Conservation (phyloP, 1,140 invertebrate species). For the Drosophila prosaltans region DNA sequence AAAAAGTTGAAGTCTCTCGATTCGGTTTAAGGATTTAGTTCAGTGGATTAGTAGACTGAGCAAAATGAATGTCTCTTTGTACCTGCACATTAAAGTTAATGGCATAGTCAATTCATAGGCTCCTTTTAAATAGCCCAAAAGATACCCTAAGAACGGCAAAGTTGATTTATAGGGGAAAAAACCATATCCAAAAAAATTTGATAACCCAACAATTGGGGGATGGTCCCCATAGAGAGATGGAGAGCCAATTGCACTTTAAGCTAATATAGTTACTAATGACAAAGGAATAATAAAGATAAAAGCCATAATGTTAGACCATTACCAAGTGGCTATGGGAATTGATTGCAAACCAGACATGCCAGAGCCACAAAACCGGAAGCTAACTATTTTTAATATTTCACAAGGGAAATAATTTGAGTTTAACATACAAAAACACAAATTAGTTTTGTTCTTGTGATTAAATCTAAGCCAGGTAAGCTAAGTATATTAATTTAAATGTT, state of each 20-base stretch:
- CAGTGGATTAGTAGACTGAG: too few relatives aligned
- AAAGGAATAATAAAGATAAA: background rate
- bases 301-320: background rate
- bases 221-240: background rate
- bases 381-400: constrained; percentile 8
- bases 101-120: too few relatives aligned
- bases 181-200: background rate
- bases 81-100: too few relatives aligned
- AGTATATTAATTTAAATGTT: too few relatives aligned
- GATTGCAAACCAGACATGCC: background rate
- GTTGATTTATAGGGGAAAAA: too few relatives aligned
- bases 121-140: too few relatives aligned
- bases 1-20: too few relatives aligned
- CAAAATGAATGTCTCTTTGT: too few relatives aligned
- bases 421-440: too few relatives aligned
- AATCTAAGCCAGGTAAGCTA: background rate
- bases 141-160: too few relatives aligned
- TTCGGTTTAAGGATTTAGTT: too few relatives aligned
- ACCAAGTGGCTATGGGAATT: background rate
- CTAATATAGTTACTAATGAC: background rate
- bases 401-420: background rate
- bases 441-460: background rate
- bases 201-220: background rate
- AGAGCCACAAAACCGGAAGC: background rate
- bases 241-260: background rate